Conservation (phyloP, 2,797 vertebrate genomes). For the Ispidina picta region DNA sequence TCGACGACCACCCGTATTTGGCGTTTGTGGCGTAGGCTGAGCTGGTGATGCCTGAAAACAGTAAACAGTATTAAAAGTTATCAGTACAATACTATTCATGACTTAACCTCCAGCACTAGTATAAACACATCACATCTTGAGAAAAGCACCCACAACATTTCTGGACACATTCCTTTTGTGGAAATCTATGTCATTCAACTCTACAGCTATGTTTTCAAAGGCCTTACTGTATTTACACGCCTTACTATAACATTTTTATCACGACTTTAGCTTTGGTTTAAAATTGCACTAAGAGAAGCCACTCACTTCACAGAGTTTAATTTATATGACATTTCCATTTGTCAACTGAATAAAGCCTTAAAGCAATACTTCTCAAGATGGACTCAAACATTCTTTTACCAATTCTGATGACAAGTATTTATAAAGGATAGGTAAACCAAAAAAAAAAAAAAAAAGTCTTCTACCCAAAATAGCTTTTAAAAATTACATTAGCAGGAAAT, state of each 20-base stretch:
- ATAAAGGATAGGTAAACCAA: background rate
- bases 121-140: background rate
- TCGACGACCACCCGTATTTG: conserved; percentile 91
- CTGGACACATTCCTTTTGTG: background rate
- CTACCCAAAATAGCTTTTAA: background rate
- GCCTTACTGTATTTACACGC: background rate
- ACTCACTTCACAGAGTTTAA: background rate
- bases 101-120: background rate
- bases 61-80: background rate
- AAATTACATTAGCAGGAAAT: background rate
- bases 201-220: background rate
- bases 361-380: background rate
- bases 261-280: background rate
- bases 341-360: background rate
- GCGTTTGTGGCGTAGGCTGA: conserved; percentile 88
- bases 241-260: background rate
- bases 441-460: background rate
- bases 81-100: background rate
- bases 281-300: background rate
- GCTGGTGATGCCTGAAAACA: conserved; percentile 87
- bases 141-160: background rate
- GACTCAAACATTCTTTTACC: background rate
- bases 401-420: background rate
- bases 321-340: background rate
- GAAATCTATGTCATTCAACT: background rate